Conservation (phyloP, 2,888 invertebrate species). For the Alviniconcha strummeri region DNA sequence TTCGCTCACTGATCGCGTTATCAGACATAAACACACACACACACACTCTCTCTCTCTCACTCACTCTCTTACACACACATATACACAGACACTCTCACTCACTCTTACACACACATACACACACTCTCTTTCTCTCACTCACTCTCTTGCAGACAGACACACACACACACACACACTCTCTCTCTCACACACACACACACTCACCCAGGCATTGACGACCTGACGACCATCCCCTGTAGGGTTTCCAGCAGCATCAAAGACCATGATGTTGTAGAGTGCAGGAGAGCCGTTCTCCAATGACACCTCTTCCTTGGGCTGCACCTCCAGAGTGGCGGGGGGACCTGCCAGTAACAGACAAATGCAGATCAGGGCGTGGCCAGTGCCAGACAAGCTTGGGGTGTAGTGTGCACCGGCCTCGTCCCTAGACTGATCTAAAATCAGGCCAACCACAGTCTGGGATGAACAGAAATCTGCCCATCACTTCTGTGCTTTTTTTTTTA, state of each 20-base stretch:
- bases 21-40: too few relatives aligned
- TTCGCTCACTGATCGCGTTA: too few relatives aligned
- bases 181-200: background rate
- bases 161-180: background rate
- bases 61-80: background rate
- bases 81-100: background rate
- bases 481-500: too few relatives aligned
- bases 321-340: constrained; percentile 52
- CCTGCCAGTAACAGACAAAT: constrained; percentile 49
- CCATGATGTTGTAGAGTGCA: constrained; percentile 58
- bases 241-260: constrained; percentile 66
- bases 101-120: background rate
- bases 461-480: too few relatives aligned
- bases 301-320: constrained; percentile 59
- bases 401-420: too few relatives aligned
- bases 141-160: background rate
- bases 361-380: background rate
- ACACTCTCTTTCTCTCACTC: background rate
- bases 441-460: too few relatives aligned
- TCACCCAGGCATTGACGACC: constrained; percentile 63
- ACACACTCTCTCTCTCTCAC: background rate
- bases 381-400: background rate
- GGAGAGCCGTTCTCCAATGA: constrained; percentile 64
- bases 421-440: too few relatives aligned
- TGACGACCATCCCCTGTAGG: constrained; percentile 64